Percentiles rank a stretch among this genome's conserved stretches.
Conservation (phyloP, 2,888 invertebrate genomes). For the Drosophila nr. medialis region DNA sequence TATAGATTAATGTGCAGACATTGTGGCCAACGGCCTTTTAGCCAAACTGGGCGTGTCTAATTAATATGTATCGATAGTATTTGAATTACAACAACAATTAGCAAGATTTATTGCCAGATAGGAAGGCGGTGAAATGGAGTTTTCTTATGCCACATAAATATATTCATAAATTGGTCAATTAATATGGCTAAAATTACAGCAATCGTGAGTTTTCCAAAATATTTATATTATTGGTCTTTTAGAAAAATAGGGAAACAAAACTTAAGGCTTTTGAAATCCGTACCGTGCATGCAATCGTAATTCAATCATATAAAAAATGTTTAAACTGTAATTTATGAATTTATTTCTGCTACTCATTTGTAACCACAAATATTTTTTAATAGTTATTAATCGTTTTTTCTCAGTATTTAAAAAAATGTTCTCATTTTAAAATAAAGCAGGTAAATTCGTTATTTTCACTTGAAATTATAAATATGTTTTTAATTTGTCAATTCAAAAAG, state of each 20-base stretch:
- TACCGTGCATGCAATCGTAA: not conserved
- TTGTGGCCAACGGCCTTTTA: slow-evolving; percentile 33
- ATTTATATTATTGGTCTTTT: slow-evolving; percentile 25
- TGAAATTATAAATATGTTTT: too few species aligned
- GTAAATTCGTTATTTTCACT: too few species aligned
- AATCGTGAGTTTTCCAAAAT: slow-evolving; percentile 4
- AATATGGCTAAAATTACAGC: slow-evolving; percentile 58
- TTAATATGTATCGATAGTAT: slow-evolving; percentile 78
- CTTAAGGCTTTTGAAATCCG: not conserved
- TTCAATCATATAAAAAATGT: not conserved
- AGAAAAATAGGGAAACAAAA: not conserved
- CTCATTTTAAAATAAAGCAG: too few species aligned
- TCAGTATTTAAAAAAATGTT: too few species aligned
- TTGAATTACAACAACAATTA: slow-evolving; percentile 78
- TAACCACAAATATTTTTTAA: not conserved
- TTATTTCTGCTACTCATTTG: not conserved
- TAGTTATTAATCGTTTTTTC: not conserved
- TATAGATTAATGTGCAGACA: slow-evolving; percentile 64
- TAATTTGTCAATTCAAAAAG: too few species aligned
- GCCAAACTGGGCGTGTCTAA: slow-evolving; percentile 67
- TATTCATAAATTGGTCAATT: slow-evolving; percentile 69
- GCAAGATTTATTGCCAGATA: slow-evolving; percentile 70
- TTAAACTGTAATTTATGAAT: not conserved
- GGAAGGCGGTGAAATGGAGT: slow-evolving; percentile 61
- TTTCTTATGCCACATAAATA: slow-evolving; percentile 45